phyloP scores from a whole-genome alignment of 2,888 invertebrate genomes.

The Dasysyrphus tricinctus region DNA sequence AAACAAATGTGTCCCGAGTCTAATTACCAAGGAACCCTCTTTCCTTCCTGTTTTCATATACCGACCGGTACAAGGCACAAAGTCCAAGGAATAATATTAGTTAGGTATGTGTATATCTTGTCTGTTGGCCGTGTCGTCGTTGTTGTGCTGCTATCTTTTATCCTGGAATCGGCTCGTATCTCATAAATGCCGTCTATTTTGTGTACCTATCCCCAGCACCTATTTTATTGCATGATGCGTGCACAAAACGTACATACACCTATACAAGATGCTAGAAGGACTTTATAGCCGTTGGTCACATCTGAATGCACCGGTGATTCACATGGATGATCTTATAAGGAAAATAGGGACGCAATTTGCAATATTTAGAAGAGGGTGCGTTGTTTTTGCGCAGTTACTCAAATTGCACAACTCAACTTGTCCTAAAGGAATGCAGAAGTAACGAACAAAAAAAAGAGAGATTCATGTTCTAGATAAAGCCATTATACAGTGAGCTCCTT shows the following conservation, averaged over 20 bases:
- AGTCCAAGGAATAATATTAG: constrained; percentile 21
- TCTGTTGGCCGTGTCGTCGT: constrained; percentile 2
- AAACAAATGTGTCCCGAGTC: constrained; percentile 69
- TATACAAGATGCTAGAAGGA: constrained; percentile 55
- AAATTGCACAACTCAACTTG: constrained; percentile 8
- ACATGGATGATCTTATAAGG: constrained; percentile 52
- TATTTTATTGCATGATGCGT: constrained; percentile 62
- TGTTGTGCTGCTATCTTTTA: constrained; percentile 32
- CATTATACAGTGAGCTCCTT: background rate
- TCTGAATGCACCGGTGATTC: constrained; percentile 66
- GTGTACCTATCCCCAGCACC: constrained; percentile 8
- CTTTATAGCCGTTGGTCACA: constrained; percentile 66
- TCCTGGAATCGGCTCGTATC: constrained; percentile 56
- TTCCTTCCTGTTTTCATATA: constrained; percentile 9
- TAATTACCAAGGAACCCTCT: constrained; percentile 57
- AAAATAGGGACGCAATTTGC: constrained; percentile 46
- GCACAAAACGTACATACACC: constrained; percentile 9
- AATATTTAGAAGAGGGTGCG: constrained; percentile 31
- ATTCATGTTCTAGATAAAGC: constrained; percentile 14
- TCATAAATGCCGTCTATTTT: constrained; percentile 52
- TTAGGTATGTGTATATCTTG: background rate
- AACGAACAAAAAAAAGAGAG: constrained; percentile 20
- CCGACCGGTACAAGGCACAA: background rate
- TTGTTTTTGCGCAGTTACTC: constrained; percentile 18
- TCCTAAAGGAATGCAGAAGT: constrained; percentile 34